phyloP scores from a whole-genome alignment of 2,888 invertebrate species.

The Harpagoxenus sublaevis region DNA sequence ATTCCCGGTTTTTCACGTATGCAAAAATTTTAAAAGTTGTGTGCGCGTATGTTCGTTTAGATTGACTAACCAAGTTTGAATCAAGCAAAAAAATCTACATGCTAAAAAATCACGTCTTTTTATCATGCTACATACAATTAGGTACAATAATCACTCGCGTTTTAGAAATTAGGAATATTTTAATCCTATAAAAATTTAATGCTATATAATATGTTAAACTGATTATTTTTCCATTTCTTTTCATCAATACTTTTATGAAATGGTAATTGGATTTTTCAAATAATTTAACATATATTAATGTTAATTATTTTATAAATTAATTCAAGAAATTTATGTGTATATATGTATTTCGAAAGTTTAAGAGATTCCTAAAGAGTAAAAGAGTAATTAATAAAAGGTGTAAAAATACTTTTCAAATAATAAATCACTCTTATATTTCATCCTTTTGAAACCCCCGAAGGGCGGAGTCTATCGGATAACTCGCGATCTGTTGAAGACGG shows the following conservation, averaged over 20 bases:
- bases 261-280: background rate
- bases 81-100: background rate
- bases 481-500: slow-evolving; percentile 2
- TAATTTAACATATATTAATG: background rate
- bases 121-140: background rate
- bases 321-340: background rate
- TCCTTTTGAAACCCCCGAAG: background rate
- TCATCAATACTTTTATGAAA: background rate
- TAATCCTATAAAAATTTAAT: background rate
- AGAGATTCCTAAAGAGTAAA: background rate
- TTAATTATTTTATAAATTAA: background rate
- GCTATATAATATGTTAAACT: background rate
- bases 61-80: background rate
- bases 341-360: background rate
- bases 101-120: background rate
- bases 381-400: background rate
- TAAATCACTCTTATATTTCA: background rate
- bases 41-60: background rate
- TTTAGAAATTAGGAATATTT: background rate
- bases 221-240: background rate
- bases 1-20: slow-evolving; percentile 16
- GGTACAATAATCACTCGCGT: background rate
- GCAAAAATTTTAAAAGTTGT: slow-evolving; percentile 15
- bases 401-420: slow-evolving; percentile 11
- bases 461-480: slow-evolving; percentile 14